Percentiles rank a stretch among this genome's conserved stretches.
These are phyloP conservation scores for Melitaea athalia DNA, from an alignment of 2,888 invertebrate species.

Conservation along the genomic window DNA sequence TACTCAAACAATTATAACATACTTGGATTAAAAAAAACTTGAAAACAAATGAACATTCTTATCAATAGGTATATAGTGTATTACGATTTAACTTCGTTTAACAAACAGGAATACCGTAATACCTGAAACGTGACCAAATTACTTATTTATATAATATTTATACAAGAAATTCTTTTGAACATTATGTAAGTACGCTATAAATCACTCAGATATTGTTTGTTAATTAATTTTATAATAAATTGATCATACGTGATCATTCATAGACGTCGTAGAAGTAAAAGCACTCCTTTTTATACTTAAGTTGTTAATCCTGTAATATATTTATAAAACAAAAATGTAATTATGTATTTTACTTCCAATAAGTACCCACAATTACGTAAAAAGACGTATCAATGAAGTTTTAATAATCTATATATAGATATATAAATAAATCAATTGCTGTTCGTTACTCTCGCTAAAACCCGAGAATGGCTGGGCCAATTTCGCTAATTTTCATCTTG, in stretches of 20 bases:
- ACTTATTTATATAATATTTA: conserved; percentile 22
- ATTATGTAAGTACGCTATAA: conserved; percentile 7
- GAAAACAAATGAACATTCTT: background rate
- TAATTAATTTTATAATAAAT: background rate
- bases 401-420: no score
- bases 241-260: background rate
- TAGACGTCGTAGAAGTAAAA: background rate
- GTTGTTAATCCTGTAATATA: background rate
- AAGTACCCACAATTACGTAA: conserved; percentile 1
- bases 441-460: no score
- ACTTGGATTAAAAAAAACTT: no score
- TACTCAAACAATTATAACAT: no score
- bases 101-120: conserved; percentile 17
- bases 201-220: conserved; percentile 5
- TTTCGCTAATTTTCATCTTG: no score
- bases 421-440: no score
- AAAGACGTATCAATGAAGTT: conserved; percentile 8
- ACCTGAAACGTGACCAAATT: conserved; percentile 25
- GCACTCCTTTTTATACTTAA: no score
- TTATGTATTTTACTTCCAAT: background rate
- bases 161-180: conserved; percentile 22
- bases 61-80: conserved; percentile 5
- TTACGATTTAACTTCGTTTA: conserved; percentile 12
- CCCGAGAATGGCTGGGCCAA: no score
- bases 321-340: no score